Evolutionary conservation across 1,140 invertebrate genomes (phyloP), one percentile per base, ranked within the genome.

Genomic region (Drosophila tsacasi): DNA sequence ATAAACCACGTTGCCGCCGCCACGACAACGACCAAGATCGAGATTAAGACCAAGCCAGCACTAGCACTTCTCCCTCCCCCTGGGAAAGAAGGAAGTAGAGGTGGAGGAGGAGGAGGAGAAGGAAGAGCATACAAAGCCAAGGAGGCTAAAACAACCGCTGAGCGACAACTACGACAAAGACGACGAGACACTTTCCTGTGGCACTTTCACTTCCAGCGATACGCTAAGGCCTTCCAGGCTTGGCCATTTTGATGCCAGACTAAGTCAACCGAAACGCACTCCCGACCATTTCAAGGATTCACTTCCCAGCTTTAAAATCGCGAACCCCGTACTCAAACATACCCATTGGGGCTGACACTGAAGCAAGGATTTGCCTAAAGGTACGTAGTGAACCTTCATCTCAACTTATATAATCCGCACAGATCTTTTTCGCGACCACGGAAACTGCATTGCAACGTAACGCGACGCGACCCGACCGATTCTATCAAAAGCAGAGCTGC

Each of bases 401-500:
- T 52, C 55, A 65, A 58, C 58, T 87, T 87, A 87, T 87, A 78
- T 87, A 87, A 87, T 32, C 44, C 55, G 63, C 52, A 61, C 65
- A 42, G 30, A 52, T 46, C 59, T 50, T 58, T 55, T 32, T 44
- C 61, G 19, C 57, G 42, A 37, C 61, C 62, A n/a, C 66, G 61
- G 37, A 52, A 35, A 59, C 35, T 58, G 60, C 58, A 52, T 58
- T 35, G 59, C n/a, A 47, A 61, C 27, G 59, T 6, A 7, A 37
- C 19, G 52, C 35, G 46, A 19, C 50, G 44, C 79, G 65, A 83
- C 73, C 61, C 77, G 85, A 76, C 85, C 85, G 85, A 74, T 90
- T 90, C 64, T 83, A 90, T 90, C 76, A 90, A 85, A 90, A 76
- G 81, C 69, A 90, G 84, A 85, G 81, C 66, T 71, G 67, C 79